Evolutionary conservation across 2,797 vertebrate species (phyloP).

Genomic region (Poliocrania exsul): DNA sequence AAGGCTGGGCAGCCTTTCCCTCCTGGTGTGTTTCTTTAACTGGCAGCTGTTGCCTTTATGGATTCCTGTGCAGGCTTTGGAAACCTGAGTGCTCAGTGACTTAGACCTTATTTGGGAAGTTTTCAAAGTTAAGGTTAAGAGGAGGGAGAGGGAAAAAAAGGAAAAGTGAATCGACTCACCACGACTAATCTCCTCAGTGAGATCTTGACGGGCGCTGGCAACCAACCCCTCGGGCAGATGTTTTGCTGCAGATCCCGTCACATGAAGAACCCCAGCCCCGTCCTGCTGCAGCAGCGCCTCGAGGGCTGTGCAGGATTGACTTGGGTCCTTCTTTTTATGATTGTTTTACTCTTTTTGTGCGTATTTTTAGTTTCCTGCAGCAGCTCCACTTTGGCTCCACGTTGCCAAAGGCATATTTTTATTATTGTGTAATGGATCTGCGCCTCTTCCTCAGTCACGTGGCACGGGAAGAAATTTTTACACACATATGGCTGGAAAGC

Average conservation of each 20-base stretch:
- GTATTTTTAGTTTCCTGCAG: conserved; percentile 22
- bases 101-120: conserved; percentile 28
- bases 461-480: conserved; percentile 36
- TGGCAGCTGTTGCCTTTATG: neutral
- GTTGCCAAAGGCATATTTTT: conserved; percentile 79
- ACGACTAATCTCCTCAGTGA: neutral
- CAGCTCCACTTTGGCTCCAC: conserved; percentile 54
- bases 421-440: conserved; percentile 78
- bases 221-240: conserved; percentile 10
- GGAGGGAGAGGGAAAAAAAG: neutral
- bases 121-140: neutral
- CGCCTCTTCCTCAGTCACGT: conserved; percentile 73
- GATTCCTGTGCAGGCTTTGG: neutral
- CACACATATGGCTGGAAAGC: conserved; percentile 41
- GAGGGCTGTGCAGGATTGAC: neutral
- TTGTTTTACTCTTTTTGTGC: neutral
- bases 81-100: neutral
- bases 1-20: neutral
- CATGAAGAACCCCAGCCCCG: neutral
- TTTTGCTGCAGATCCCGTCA: neutral
- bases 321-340: neutral
- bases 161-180: conserved; percentile 57
- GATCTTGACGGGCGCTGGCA: conserved; percentile 18
- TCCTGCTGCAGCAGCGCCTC: neutral
- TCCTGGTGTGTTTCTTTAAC: neutral